A percentile compares a stretch with the other conserved stretches of the same genome.
phyloP scores from a whole-genome alignment of 2,888 invertebrate genomes.

The Bhutanitis thaidina region DNA sequence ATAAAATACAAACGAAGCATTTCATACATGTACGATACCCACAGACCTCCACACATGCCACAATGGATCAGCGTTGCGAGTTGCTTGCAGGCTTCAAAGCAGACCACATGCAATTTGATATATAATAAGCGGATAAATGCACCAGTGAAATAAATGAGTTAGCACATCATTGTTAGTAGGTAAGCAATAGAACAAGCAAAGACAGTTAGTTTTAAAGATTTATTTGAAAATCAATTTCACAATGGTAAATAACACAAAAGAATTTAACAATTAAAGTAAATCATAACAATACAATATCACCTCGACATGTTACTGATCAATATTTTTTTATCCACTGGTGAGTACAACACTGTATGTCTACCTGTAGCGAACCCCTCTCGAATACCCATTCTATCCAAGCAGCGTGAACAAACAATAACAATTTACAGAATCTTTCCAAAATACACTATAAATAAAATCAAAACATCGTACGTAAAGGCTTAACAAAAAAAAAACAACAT shows the following conservation, averaged over 20 bases:
- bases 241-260: constrained; percentile 50
- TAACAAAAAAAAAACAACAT: not conserved
- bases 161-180: constrained; percentile 30
- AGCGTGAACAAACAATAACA: constrained; percentile 55
- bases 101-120: not conserved
- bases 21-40: too few relatives aligned
- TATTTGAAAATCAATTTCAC: constrained; percentile 63
- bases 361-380: constrained; percentile 72
- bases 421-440: constrained; percentile 15
- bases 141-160: not conserved
- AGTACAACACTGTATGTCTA: constrained; percentile 41
- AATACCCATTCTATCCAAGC: constrained; percentile 70
- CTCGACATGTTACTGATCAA: constrained; percentile 9
- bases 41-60: not conserved
- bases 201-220: constrained; percentile 47
- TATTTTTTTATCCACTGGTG: constrained; percentile 3
- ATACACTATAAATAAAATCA: constrained; percentile 3
- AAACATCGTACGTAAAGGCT: not conserved
- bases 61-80: not conserved
- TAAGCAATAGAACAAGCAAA: constrained; percentile 59
- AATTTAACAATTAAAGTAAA: constrained; percentile 19
- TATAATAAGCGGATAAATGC: not conserved
- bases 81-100: not conserved
- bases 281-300: constrained; percentile 21
- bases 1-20: too few relatives aligned